Base-by-base conservation (phyloP, 2,888 invertebrate genomes). In the Drosophila peninsularis region DNA sequence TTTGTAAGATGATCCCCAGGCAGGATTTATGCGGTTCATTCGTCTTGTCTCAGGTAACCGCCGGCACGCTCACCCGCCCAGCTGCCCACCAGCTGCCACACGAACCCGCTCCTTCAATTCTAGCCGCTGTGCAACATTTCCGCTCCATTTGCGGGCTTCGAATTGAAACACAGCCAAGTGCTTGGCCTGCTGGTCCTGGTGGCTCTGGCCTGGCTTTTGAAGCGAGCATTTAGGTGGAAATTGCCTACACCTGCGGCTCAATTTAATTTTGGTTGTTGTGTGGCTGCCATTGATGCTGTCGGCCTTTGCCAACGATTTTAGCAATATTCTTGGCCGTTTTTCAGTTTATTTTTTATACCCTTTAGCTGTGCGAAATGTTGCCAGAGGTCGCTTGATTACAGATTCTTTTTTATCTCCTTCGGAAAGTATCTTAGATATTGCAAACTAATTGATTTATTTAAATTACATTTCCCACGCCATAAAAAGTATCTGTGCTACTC, bases 211-310 rank as follows among this genome's bases (percentile, higher is more conserved):
- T 64, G 69, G 70, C 77, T 74, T 80, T 82, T 72, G 70, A 75
- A 53, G 68, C 72, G 70, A 77, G 79, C 84, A 84, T 84, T 87
- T 87, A 87, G 79, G 75, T 82, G 84, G 80, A 88, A 82, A 87
- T 84, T 82, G 87, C 88, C 78, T 87, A 81, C 87, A 87, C 87
- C 87, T 87, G 87, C 82, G 88, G 87, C 88, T 81, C 80, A 83
- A 88, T 86, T 81, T 85, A 81, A 86, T 80, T 88, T 87, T 76
- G 82, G 79, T 78, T 77, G 66, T 63, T 77, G 65, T 62, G 62
- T 50, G 65, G 63, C 55, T 69, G 41, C 49, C 30, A 47, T 72
- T 61, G 66, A 62, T 68, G 71, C 76, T 79, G 53, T 54, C 63
- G 63, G 70, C 66, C 62, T 45, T 57, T 65, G 62, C 34, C 58